These are phyloP conservation scores for Luidia sarsii DNA, from an alignment of 53 echinoderm and acorn worm genomes.

Conservation along the genomic window DNA sequence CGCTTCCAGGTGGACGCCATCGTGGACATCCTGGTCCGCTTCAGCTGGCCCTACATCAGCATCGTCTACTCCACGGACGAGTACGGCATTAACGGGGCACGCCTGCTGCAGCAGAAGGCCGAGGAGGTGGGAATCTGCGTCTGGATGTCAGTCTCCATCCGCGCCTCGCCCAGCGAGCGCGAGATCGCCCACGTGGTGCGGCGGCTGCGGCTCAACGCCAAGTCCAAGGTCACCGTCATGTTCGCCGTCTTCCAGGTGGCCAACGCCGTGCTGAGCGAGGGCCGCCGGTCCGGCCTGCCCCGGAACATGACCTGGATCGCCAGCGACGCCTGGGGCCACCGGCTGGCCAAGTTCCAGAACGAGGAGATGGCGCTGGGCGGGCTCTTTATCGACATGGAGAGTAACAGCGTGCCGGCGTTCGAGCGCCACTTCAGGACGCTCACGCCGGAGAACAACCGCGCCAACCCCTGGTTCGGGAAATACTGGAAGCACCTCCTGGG, in stretches of 20 bases:
- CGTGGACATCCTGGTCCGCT: constrained; percentile 71
- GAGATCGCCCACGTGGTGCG: constrained; percentile 31
- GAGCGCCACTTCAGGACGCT: constrained; percentile 62
- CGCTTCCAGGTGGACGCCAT: constrained; percentile 83
- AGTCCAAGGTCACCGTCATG: constrained; percentile 50
- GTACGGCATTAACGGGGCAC: constrained; percentile 78
- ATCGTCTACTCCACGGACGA: constrained; percentile 87
- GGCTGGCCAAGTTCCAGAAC: constrained; percentile 38
- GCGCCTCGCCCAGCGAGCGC: constrained; percentile 21
- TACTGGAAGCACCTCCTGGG: constrained; percentile 27
- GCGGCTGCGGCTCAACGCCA: constrained; percentile 31
- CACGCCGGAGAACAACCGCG: constrained; percentile 42
- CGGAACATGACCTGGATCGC: constrained; percentile 77
- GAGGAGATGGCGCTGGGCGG: constrained; percentile 49
- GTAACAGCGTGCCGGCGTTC: constrained; percentile 55
- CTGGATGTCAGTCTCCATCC: constrained; percentile 20
- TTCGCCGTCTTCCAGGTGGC: constrained; percentile 51
- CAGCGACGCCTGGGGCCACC: constrained; percentile 75
- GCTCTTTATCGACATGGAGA: constrained; percentile 44
- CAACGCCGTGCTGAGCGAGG: constrained; percentile 41
- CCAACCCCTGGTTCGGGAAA: constrained; percentile 75
- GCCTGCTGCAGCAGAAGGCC: constrained; percentile 52
- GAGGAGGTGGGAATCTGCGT: constrained; percentile 63
- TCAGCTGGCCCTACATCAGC: constrained; percentile 77
- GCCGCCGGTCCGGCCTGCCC: not conserved